Evolutionary conservation across 2,797 vertebrate species (phyloP).

Genomic region (Bryconaethiops microstoma): DNA sequence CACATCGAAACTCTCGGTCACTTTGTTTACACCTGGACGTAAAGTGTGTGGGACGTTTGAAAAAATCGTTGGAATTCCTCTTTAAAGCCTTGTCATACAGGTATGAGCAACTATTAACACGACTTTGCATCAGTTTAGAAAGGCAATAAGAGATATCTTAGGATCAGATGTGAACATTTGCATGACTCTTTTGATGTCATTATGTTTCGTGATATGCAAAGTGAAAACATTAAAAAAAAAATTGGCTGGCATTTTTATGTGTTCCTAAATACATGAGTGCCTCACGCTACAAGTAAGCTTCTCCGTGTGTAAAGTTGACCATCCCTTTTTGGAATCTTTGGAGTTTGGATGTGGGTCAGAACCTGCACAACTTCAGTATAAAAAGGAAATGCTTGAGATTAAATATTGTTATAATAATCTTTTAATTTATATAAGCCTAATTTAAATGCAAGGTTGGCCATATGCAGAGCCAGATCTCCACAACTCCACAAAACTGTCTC

Average conservation of each 20-base stretch:
- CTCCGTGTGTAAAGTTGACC: background rate
- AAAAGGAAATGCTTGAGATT: background rate
- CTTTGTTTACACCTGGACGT: no score
- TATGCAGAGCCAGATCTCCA: background rate
- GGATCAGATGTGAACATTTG: conserved; percentile 31
- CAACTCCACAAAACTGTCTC: background rate
- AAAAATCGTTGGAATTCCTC: no score
- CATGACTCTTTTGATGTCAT: conserved; percentile 42
- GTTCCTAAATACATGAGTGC: conserved; percentile 17
- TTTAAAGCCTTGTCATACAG: conserved; percentile 19
- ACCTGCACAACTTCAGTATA: background rate
- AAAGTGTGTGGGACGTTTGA: no score
- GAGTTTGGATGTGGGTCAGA: background rate
- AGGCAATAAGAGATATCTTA: conserved; percentile 41
- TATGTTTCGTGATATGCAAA: conserved; percentile 46
- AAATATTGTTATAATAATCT: background rate
- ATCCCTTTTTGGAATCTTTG: background rate
- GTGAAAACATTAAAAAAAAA: conserved; percentile 41
- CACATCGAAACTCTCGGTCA: no score
- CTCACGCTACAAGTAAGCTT: background rate
- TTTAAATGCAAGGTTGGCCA: no score
- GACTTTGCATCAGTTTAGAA: conserved; percentile 40
- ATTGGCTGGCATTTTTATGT: conserved; percentile 36
- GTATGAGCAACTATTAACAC: conserved; percentile 28
- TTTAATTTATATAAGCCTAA: background rate